These are phyloP conservation scores for Centrocercus urophasianus DNA, from an alignment of 2,113 vertebrate species.

Conservation along the genomic window DNA sequence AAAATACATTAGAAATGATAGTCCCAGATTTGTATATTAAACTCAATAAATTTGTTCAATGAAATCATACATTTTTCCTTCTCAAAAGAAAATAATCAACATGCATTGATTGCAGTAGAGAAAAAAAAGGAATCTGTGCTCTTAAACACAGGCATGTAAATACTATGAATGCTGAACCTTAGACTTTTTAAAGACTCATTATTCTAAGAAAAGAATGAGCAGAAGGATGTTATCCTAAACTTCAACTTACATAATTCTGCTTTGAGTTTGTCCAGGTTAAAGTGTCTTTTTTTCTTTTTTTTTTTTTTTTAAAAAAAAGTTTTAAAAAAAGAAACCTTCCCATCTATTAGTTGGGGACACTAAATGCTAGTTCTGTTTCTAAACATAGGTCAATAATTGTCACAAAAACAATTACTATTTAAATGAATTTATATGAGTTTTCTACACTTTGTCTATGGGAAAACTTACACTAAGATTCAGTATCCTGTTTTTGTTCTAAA, in stretches of 20 bases:
- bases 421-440: neutral
- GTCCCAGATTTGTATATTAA: neutral
- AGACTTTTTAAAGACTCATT: neutral
- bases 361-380: neutral
- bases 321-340: too few species aligned
- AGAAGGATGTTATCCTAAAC: neutral
- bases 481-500: neutral
- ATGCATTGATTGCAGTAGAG: neutral
- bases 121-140: neutral
- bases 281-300: neutral
- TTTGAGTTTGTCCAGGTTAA: neutral
- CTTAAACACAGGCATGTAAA: neutral
- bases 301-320: neutral
- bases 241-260: neutral
- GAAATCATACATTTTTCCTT: neutral
- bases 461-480: neutral
- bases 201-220: neutral
- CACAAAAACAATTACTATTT: neutral
- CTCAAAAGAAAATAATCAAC: neutral
- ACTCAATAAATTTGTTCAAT: neutral
- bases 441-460: neutral
- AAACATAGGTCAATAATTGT: neutral
- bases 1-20: neutral
- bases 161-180: neutral
- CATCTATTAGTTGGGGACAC: neutral